Base-by-base conservation (phyloP, 30 jellyfish, hydroid and myxozoan genomes). In the Morbakka virulenta region DNA sequence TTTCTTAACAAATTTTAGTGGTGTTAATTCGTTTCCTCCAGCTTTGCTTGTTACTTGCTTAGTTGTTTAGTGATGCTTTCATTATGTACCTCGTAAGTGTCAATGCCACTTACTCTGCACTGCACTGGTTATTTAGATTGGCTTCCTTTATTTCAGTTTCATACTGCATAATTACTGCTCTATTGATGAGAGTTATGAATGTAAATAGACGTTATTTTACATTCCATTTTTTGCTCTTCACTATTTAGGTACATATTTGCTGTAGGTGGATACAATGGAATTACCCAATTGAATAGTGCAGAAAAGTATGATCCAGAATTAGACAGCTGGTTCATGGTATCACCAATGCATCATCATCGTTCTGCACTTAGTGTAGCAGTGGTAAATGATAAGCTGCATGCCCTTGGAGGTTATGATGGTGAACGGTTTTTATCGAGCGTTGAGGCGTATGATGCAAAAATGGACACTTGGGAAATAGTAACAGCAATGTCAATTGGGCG, bases 201-300 rank as follows among this genome's bases (percentile, higher is more conserved):
- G 12, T n/a, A n/a, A n/a, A n/a, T n/a, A n/a, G n/a, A n/a, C 1
- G 2, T 64, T 64, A 25, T 64, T 21, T 64, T 64, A n/a, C 34
- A 0, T 2, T n/a, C 52, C 23, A 25, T 24, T n/a, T 53, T n/a
- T n/a, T n/a, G n/a, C n/a, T n/a, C n/a, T n/a, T n/a, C n/a, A n/a
- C n/a, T n/a, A n/a, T 67, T 62, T 74, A 91, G 98, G 11, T 82
- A 84, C 23, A 74, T 91, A n/a, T 91, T 83, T 71, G 98, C 98
- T 28, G 62, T 91, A 1, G 98, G 98, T 23, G 98, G 98, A 4
- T 91, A 91, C 87, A 91, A 91, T 64, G 98, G 98, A 3, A 90
- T 91, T 9, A 93, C 98, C 2, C 98, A 91, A 53, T 50, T 91
- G 32, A 91, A 91, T 84, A 91, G 98, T 53, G 98, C 89, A 28